Conservation (phyloP, 2,888 invertebrate species). For the Acrobasis consociella region DNA sequence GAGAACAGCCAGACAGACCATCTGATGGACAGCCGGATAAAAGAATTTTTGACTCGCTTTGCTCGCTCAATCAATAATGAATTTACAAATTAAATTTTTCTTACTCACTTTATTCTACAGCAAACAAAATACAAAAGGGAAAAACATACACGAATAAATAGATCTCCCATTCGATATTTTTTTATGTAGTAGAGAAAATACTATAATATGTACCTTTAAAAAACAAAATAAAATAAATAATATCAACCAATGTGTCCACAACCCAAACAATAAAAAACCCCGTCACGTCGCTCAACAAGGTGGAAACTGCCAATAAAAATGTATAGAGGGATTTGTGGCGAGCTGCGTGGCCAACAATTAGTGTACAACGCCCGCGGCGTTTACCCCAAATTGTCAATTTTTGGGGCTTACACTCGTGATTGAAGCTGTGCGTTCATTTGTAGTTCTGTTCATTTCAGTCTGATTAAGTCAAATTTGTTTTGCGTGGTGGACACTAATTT, state of each 20-base stretch:
- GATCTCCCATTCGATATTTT: too few species aligned
- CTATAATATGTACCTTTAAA: background rate
- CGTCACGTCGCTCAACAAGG: conserved; percentile 53
- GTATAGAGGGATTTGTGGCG: conserved; percentile 62
- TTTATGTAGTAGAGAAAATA: background rate
- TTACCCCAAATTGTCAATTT: conserved; percentile 15
- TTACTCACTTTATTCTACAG: too few species aligned
- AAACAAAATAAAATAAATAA: background rate
- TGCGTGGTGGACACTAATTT: background rate
- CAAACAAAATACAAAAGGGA: background rate
- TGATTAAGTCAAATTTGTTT: conserved; percentile 1
- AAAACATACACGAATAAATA: too few species aligned
- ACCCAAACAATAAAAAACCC: conserved; percentile 45
- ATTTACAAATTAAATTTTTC: too few species aligned
- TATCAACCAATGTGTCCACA: conserved; percentile 25
- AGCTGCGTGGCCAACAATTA: conserved; percentile 63
- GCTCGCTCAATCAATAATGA: too few species aligned
- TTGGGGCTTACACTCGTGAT: conserved; percentile 10
- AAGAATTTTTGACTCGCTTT: too few species aligned
- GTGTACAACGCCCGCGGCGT: conserved; percentile 52
- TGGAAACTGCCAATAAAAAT: conserved; percentile 21
- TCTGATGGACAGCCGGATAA: too few species aligned
- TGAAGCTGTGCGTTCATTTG: conserved; percentile 2
- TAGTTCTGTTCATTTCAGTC: conserved; percentile 2
- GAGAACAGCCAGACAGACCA: too few species aligned